phyloP scores from a whole-genome alignment of 2,797 vertebrate species.

The Brachyrhaphis roseni region DNA sequence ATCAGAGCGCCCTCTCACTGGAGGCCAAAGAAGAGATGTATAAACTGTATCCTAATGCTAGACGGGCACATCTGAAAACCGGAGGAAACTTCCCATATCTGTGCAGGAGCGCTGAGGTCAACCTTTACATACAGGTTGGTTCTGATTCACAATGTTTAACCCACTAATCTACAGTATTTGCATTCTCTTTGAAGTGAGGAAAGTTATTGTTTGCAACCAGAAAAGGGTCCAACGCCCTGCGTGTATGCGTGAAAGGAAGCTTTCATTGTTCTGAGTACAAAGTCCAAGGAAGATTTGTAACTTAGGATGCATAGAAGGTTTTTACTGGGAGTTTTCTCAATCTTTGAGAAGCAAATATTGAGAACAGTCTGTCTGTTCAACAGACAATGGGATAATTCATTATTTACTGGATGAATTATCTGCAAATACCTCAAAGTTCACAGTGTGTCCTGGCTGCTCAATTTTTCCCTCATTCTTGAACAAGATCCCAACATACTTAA shows the following conservation, averaged over 20 bases:
- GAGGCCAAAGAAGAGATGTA: conserved; percentile 99
- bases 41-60: conserved; percentile 94
- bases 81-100: conserved; percentile 98
- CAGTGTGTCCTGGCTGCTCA: too few relatives aligned
- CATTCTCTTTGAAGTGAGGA: not conserved
- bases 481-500: too few relatives aligned
- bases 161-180: not conserved
- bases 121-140: conserved; percentile 90
- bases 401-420: not conserved
- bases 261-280: not conserved
- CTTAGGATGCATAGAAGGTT: not conserved
- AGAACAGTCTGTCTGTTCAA: too few relatives aligned
- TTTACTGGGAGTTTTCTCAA: not conserved
- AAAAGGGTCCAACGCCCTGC: not conserved
- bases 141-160: not conserved
- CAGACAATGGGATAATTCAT: too few relatives aligned
- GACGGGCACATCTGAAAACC: conserved; percentile 96
- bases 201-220: not conserved
- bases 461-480: too few relatives aligned
- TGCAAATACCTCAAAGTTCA: not conserved
- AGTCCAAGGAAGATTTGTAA: not conserved
- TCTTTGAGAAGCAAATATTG: not conserved
- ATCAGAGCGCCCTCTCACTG: conserved; percentile 95
- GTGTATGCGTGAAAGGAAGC: not conserved
- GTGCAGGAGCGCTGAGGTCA: conserved; percentile 96